Evolutionary conservation across 1,140 invertebrate genomes (phyloP).

Genomic region (Drosophila sucinea): DNA sequence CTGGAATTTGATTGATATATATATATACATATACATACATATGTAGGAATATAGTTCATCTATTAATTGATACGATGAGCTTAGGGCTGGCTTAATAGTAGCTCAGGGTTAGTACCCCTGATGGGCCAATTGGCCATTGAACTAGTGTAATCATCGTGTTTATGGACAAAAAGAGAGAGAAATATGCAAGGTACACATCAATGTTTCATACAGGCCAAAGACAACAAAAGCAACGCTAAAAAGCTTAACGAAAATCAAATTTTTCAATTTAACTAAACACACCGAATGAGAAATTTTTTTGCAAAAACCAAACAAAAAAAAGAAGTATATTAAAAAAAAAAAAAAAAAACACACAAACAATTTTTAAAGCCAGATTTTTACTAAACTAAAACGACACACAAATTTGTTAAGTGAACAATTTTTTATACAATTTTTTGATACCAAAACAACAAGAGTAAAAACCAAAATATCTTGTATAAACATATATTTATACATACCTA

Average conservation of each 20-base stretch:
- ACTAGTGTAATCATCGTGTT: neutral
- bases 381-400: conserved; percentile 36
- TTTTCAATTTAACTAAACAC: conserved; percentile 13
- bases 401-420: conserved; percentile 74
- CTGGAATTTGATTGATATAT: neutral
- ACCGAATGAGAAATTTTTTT: conserved; percentile 4
- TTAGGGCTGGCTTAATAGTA: neutral
- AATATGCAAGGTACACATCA: conserved; percentile 1
- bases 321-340: conserved; percentile 46
- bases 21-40: too few relatives aligned
- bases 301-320: conserved; percentile 14
- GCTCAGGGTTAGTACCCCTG: neutral
- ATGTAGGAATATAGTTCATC: too few relatives aligned
- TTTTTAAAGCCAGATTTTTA: conserved; percentile 73
- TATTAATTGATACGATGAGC: neutral
- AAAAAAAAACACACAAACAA: conserved; percentile 52
- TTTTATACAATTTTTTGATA: conserved; percentile 80
- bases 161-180: neutral
- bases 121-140: neutral
- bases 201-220: conserved; percentile 8
- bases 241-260: conserved; percentile 8
- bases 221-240: conserved; percentile 7
- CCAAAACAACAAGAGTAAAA: conserved; percentile 35
- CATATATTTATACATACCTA: conserved; percentile 23
- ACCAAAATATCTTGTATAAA: conserved; percentile 21